Evolutionary conservation across 2,888 invertebrate genomes (phyloP).

Genomic region (Aporophyla lueneburgensis): DNA sequence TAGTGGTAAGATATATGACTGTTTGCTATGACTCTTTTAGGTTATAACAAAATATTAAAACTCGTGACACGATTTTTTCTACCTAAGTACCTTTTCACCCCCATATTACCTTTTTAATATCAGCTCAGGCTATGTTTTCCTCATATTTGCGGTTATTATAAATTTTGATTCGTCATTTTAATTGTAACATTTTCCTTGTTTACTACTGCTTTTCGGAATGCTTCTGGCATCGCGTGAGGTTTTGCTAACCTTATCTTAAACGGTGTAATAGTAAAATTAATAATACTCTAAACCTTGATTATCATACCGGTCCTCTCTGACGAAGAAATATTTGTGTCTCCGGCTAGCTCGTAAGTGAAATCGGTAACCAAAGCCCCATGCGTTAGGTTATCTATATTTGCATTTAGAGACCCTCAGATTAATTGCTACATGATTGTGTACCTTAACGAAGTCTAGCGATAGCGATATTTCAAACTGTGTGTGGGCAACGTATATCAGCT

Average conservation of each 20-base stretch:
- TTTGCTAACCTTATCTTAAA: conserved; percentile 46
- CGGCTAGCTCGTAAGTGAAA: conserved; percentile 34
- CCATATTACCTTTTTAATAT: conserved; percentile 28
- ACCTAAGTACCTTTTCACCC: conserved; percentile 19
- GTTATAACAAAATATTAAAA: conserved; percentile 3
- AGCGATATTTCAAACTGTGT: conserved; percentile 24
- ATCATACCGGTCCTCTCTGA: background rate
- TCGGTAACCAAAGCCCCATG: conserved; percentile 24
- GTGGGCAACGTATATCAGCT: conserved; percentile 29
- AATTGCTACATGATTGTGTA: conserved; percentile 38
- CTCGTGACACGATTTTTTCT: background rate
- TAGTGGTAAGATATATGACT: background rate
- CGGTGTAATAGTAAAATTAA: conserved; percentile 22
- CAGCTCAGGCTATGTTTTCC: conserved; percentile 41
- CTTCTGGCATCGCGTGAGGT: conserved; percentile 45
- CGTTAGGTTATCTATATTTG: conserved; percentile 45
- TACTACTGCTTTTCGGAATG: conserved; percentile 58
- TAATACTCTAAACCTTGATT: conserved; percentile 29
- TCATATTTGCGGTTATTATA: conserved; percentile 53
- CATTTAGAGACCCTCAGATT: conserved; percentile 37
- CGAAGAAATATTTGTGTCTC: conserved; percentile 7
- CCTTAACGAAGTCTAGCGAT: conserved; percentile 20
- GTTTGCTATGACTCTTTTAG: conserved; percentile 2
- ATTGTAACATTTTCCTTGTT: conserved; percentile 62
- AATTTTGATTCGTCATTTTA: conserved; percentile 61